Evolutionary conservation across 1,140 invertebrate genomes (phyloP), one percentile per base, ranked within the genome.

Genomic region (Drosophila ogumai): DNA sequence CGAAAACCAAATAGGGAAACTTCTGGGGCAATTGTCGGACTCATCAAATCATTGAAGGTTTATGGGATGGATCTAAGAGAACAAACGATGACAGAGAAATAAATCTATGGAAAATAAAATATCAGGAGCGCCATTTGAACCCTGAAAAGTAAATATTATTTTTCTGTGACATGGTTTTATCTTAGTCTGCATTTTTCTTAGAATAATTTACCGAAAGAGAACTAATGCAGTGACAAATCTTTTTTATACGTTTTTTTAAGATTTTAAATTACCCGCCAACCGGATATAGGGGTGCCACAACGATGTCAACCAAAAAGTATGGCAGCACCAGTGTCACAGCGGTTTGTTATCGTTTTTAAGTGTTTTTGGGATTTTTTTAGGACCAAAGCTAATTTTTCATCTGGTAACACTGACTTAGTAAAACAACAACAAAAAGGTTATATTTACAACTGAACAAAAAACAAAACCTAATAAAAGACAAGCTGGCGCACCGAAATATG

Each of bases 1-100:
- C 84, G 84, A 87, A 82, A 73, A 47, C 44, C 58, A 71, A 59
- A 61, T 44, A 54, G 47, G 44, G 19, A 47, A 56, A n/a, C 40
- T 76, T 77, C 64, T 63, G 49, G 31, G 50, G 41, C 71, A 84
- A 74, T 78, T 76, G 74, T 50, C 22, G 1, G 15, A 15, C 54
- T 41, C 55, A 77, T 68, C 43, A 77, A 68, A 40, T 76, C 38
- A 56, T 60, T 76, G 41, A 38, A 25, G 28, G 17, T 13, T 60
- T 57, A 32, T 22, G 10, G 15, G 13, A 10, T 22, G 19, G 6
- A 32, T 13, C 54, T 64, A 8, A 7, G 6, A 36, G 13, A 34
- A 15, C 3, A 5, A 58, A 12, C 13, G 6, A 52, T 19, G 10
- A 5, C n/a, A 13, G 8, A 19, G 8, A 34, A 17, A 50, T 0